Percentiles rank a stretch among this genome's conserved stretches.
Conservation (phyloP, 2,797 vertebrate genomes). For the Paguma larvata region DNA sequence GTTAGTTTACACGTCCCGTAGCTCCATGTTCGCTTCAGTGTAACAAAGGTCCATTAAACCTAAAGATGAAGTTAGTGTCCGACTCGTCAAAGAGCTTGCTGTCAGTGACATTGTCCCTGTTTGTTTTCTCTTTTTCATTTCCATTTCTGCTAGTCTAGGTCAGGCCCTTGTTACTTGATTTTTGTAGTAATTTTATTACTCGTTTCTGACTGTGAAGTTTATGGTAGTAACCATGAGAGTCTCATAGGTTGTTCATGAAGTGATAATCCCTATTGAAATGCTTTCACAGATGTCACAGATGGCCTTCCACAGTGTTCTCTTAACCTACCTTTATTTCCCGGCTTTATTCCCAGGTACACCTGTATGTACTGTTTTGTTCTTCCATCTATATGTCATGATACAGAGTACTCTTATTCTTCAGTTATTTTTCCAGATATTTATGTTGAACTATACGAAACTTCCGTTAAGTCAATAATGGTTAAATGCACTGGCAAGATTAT, state of each 20-base stretch:
- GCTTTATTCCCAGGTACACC: neutral
- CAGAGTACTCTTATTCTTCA: neutral
- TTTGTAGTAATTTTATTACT: slow-evolving; percentile 19
- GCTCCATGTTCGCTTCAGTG: neutral
- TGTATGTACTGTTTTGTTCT: neutral
- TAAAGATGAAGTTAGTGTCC: neutral
- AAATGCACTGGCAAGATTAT: neutral
- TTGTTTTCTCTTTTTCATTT: neutral
- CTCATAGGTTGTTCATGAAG: neutral
- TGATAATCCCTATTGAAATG: neutral
- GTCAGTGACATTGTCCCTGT: neutral
- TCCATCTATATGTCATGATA: neutral
- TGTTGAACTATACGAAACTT: neutral
- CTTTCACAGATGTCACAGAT: neutral
- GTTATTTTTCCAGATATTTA: slow-evolving; percentile 16
- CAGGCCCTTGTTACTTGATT: neutral
- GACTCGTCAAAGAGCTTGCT: neutral
- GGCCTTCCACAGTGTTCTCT: neutral
- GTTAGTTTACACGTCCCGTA: neutral
- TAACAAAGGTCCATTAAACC: neutral
- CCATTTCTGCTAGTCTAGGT: neutral
- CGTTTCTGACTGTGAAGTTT: slow-evolving; percentile 19
- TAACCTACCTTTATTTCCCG: neutral
- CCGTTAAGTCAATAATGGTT: neutral
- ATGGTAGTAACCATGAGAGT: neutral